Evolutionary conservation across 2,888 invertebrate species (phyloP), one percentile per base, ranked within the genome.

Genomic region (Sthenelais limicola): DNA sequence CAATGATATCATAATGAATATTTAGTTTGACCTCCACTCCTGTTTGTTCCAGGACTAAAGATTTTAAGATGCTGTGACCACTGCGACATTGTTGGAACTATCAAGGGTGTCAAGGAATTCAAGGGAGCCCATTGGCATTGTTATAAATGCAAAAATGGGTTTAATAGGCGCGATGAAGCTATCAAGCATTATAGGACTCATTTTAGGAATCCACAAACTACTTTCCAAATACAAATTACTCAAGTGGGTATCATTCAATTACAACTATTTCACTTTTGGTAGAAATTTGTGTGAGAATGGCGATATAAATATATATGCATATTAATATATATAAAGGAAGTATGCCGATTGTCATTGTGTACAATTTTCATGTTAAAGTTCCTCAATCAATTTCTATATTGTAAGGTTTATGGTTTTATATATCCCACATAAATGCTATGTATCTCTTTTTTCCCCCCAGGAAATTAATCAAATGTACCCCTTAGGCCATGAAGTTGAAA

Each of bases 61-160:
- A 82, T 87, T 35, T 74, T 87, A 12, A 79, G 87, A 12, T 87
- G 87, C 62, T 86, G 87, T 82, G 86, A 86, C 73, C 82, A 83
- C 70, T 87, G 87, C 78, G 86, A 87, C 73, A 86, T 87, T 58
- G 84, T 87, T n/a, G 87, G 87, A 35, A 83, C 87, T 15, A 87
- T 87, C 71, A 87, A 87, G 76, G 86, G 86, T 67, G 84, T 84
- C 77, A 87, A 87, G 77, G 84, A 85, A 69, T 87, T 87, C 78
- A 87, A 86, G 75, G 85, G 87, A 69, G 85, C 87, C 51, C 87
- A 87, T 80, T 87, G 87, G 87, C 87, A 87, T 71, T 87, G 87
- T 74, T 87, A 86, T 76, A 82, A 83, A 30, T 87, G 87, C 76
- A 77, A 83, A 12, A 87, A 87, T 80, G 87, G 87, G 1, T 87